A percentile compares a stretch with the other conserved stretches of the same genome.
Conservation (phyloP, 2,113 vertebrate genomes). For the Ascaphus truei region DNA sequence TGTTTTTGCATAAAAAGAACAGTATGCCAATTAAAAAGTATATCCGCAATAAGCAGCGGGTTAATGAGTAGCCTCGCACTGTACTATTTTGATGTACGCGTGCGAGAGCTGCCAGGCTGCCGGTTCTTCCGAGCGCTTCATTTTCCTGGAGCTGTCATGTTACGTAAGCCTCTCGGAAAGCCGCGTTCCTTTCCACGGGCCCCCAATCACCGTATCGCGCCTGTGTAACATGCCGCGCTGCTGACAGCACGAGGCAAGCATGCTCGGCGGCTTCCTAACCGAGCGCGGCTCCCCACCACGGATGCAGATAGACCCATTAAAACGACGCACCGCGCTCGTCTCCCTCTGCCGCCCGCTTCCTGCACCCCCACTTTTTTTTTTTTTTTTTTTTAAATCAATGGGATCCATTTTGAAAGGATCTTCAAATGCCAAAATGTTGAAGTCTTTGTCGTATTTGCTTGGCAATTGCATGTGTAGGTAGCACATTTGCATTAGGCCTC, state of each 20-base stretch:
- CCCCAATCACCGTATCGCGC: not conserved
- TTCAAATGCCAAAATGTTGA: not conserved
- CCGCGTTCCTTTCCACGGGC: not conserved
- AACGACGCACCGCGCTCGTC: not conserved
- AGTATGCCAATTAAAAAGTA: too few species aligned
- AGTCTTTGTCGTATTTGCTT: not conserved
- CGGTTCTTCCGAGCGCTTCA: not conserved
- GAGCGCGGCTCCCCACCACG: not conserved
- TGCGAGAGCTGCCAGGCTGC: too few species aligned
- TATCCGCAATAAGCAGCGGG: not conserved
- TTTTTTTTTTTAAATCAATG: too few species aligned
- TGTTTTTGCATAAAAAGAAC: too few species aligned
- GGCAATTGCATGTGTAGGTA: not conserved
- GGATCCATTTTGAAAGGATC: not conserved
- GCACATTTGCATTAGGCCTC: not conserved
- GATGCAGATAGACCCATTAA: slow-evolving; percentile 5
- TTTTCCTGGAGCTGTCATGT: not conserved
- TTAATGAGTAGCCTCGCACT: too few species aligned
- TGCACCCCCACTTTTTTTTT: too few species aligned
- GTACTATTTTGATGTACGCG: too few species aligned
- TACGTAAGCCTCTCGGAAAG: not conserved
- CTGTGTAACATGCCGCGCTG: not conserved
- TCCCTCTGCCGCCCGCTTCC: not conserved
- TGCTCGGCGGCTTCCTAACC: too few species aligned
- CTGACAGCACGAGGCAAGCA: not conserved